Base-by-base conservation (phyloP, 2,888 invertebrate species). In the Pseudococcus longispinus region DNA sequence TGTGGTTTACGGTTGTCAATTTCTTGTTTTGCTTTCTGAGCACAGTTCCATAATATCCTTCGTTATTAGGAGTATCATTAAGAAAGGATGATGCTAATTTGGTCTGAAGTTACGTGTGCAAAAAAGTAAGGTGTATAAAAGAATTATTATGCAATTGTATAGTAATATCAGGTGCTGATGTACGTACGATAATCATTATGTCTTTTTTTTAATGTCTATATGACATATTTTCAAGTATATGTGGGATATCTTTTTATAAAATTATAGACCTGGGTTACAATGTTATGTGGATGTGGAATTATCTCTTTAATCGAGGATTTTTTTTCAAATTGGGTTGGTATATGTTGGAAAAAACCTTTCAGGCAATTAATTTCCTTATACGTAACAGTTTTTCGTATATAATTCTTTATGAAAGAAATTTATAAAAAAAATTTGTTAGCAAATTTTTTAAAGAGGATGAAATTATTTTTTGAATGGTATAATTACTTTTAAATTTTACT, bases 1-100 rank as follows among this genome's bases (percentile, higher is more conserved):
- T 80, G 77, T 42, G 77, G 77, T 80, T 80, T 80, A 80, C 77
- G 77, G 77, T 80, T 80, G 77, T 80, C 77, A 80, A 32, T 42
- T 80, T 80, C 77, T 80, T 42, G 77, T 37, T 80, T 80, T 80
- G 77, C 77, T 80, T 80, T 80, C 77, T 80, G 77, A 80, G 77
- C 77, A 80, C 77, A 80, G 42, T 42, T 20, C 42, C 77, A 42
- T 80, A 42, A 80, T 42, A 80, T 80, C 77, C 77, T 80, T 42
- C 37, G 77, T 37, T 80, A 80, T 80, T 80, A 80, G 23, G 77
- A 80, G 77, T 70, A 26, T 80, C 42, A 80, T 80, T 80, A 80
- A 20, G 29, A 26, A 42, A 80, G 42, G 77, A 80, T 80, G 42
- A 42, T 42, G 77, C 42, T 80, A 80, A 80, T 80, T 74, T 80